Base-by-base conservation (phyloP, 1,140 invertebrate genomes). In the Zaprionus nigranus region DNA sequence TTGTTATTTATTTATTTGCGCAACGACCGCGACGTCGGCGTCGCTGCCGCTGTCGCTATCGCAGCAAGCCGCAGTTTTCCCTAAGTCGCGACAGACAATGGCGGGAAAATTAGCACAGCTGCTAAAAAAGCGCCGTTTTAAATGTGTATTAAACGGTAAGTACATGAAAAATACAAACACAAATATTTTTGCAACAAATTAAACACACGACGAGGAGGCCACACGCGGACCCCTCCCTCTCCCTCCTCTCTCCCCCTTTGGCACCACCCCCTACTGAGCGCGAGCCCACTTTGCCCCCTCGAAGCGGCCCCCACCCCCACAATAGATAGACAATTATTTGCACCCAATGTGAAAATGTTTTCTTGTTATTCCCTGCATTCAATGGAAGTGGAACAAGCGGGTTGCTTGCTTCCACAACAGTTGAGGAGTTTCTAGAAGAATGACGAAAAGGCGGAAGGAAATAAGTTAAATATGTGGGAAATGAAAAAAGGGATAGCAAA, bases 131-230 rank as follows among this genome's bases (percentile, higher is more conserved):
- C 34, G 22, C 53, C 61, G 36, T 36, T 70, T 76, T 71, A 43
- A 81, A 71, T 81, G 53, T 67, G 66, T 74, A 85, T 78, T 81
- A 84, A 84, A 84, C 78, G 65, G 74, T 79, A 81, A 81, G 78
- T 84, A 68, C 66, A 76, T 84, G 81, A 81, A 78, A 84, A 84
- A 68, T 69, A 75, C 68, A 84, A 82, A 76, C 54, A 79, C 67
- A 79, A 86, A 86, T 86, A 86, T 86, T 87, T 71, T 87, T 82
- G 79, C 82, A 86, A 86, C 70, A 78, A 82, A 86, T 79, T 70
- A 73, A 86, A 73, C 75, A 82, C 62, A 66, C 54, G 51, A 28
- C 40, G 72, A 30, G 38, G 59, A 65, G 57, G 62, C 49, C 38
- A 62, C 28, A 57, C 26, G 36, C 24, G 43, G 6, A n/a, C 46